A percentile compares a stretch with the other conserved stretches of the same genome.
Evolutionary conservation across 1,140 invertebrate genomes (phyloP).

Genomic region (Drosophila azteca): DNA sequence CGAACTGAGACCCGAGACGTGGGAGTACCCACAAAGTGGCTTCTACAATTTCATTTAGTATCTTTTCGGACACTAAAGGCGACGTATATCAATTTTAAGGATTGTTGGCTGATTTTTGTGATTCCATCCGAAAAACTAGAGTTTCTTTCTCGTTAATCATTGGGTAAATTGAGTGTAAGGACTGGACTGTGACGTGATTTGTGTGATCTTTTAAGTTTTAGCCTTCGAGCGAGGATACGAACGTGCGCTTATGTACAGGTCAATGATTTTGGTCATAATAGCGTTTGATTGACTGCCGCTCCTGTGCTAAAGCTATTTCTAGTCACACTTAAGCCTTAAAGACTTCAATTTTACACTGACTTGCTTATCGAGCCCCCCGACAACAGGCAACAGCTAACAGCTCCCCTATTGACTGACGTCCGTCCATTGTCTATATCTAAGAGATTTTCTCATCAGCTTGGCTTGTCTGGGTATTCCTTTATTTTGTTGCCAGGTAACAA

Average conservation of each 20-base stretch:
- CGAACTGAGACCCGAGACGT: constrained; percentile 42
- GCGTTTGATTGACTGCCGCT: constrained; percentile 49
- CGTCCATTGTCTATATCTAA: constrained; percentile 43
- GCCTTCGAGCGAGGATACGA: no score
- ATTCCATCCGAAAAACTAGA: background rate
- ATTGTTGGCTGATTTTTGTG: constrained; percentile 1
- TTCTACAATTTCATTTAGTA: constrained; percentile 53
- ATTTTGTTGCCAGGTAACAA: constrained; percentile 57
- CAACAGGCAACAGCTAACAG: constrained; percentile 14
- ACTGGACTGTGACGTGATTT: no score
- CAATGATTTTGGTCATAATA: constrained; percentile 5
- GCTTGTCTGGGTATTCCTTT: constrained; percentile 39
- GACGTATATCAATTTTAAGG: constrained; percentile 43
- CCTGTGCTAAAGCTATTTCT: constrained; percentile 44
- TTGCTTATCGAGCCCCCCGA: constrained; percentile 59
- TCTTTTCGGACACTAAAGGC: constrained; percentile 40
- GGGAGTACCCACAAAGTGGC: constrained; percentile 25
- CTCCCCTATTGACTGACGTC: constrained; percentile 27
- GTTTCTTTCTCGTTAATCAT: constrained; percentile 1
- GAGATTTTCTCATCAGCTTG: constrained; percentile 52
- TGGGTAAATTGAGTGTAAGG: no score
- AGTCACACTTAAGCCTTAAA: constrained; percentile 51
- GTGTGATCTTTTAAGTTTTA: no score
- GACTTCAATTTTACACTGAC: constrained; percentile 55
- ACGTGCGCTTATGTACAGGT: no score